phyloP scores from a whole-genome alignment of 2,888 invertebrate genomes.

The Thymelicus sylvestris region DNA sequence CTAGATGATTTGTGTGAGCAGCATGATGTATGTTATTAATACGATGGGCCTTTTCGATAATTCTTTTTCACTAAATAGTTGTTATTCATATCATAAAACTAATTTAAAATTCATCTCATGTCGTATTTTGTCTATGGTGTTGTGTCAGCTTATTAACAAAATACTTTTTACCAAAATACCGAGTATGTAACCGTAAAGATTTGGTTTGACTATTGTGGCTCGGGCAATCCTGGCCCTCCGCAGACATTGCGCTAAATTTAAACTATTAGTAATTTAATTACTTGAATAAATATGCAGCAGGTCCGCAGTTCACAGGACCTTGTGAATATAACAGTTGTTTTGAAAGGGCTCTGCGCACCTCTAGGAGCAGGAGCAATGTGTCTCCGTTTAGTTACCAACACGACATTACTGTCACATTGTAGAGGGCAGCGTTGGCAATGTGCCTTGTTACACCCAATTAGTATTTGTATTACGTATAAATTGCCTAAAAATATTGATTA shows the following conservation, averaged over 20 bases:
- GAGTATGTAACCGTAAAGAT: background rate
- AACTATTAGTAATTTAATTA: background rate
- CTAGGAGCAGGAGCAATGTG: background rate
- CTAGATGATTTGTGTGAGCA: background rate
- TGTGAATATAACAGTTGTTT: background rate
- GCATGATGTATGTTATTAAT: background rate
- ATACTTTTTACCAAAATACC: background rate
- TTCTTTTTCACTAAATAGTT: background rate
- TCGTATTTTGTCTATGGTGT: background rate
- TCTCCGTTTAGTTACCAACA: conserved; percentile 29
- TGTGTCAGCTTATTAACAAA: background rate
- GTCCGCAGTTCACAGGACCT: background rate
- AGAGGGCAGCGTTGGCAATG: background rate
- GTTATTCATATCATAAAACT: conserved; percentile 1
- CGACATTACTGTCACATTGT: conserved; percentile 16
- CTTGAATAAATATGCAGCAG: background rate
- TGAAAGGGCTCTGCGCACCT: background rate
- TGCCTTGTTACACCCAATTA: background rate
- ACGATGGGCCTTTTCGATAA: background rate
- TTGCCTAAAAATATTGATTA: background rate
- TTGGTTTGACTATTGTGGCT: background rate
- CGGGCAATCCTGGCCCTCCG: background rate
- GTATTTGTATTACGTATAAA: background rate
- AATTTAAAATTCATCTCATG: background rate
- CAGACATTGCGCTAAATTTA: background rate